phyloP scores from a whole-genome alignment of 2,888 invertebrate genomes.

The Syritta pipiens region DNA sequence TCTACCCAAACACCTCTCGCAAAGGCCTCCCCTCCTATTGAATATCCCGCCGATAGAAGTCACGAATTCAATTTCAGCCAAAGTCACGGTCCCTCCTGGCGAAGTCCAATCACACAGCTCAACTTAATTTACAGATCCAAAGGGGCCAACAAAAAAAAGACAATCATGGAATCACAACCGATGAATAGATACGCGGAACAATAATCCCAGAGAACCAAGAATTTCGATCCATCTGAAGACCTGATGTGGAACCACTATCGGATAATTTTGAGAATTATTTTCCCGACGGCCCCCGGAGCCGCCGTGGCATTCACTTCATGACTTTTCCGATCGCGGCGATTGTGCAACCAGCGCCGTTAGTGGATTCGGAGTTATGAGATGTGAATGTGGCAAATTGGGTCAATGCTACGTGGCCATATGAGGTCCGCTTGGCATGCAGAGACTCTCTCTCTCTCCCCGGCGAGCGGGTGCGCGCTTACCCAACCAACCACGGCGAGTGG shows the following conservation, averaged over 20 bases:
- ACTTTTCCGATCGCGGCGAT: slow-evolving; percentile 48
- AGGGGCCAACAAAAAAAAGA: slow-evolving; percentile 23
- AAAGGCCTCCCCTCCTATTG: background rate
- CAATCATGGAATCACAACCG: slow-evolving; percentile 31
- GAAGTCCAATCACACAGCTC: slow-evolving; percentile 6
- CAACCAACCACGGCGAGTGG: slow-evolving; percentile 42
- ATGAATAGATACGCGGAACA: slow-evolving; percentile 18
- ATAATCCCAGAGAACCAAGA: slow-evolving; percentile 14
- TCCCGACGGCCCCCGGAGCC: too few species aligned
- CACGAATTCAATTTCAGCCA: slow-evolving; percentile 54
- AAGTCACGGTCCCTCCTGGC: slow-evolving; percentile 33
- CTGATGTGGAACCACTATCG: background rate
- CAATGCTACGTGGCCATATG: slow-evolving; percentile 52
- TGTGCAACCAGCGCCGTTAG: slow-evolving; percentile 46
- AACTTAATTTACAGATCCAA: slow-evolving; percentile 31
- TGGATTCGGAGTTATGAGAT: slow-evolving; percentile 54
- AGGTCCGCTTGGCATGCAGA: too few species aligned
- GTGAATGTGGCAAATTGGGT: slow-evolving; percentile 54
- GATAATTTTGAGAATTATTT: slow-evolving; percentile 35
- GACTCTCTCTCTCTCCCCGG: slow-evolving; percentile 24
- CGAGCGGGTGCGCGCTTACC: slow-evolving; percentile 44
- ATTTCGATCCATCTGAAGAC: too few species aligned
- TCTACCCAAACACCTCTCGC: too few species aligned
- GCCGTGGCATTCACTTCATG: too few species aligned
- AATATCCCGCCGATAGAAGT: slow-evolving; percentile 16